Base-by-base conservation (phyloP, 1,140 invertebrate genomes). In the Schlechtendalia chinensis region DNA sequence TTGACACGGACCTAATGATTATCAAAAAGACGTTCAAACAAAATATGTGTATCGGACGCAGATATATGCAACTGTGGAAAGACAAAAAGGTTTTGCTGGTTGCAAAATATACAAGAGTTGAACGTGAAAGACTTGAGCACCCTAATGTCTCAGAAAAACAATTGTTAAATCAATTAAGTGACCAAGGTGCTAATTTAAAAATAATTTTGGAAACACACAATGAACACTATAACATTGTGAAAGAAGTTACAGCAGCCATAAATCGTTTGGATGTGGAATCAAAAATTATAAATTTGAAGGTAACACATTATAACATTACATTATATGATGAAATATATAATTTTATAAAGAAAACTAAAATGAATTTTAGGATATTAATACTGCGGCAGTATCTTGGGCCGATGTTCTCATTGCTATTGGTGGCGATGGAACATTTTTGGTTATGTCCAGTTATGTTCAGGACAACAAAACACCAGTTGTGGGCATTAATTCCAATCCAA, bases 401-500 rank as follows among this genome's bases (percentile, higher is more conserved):
- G 97, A 99, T 89, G 89, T 96, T 58, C 90, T 99, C 74, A 89
- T 99, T 19, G 95, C 97, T 0, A 94, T 96, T 83, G 98, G 98
- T 58, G 98, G 98, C 1, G 98, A 99, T 88, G 98, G 98, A 6
- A 99, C 98, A 32, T 99, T 98, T 87, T 89, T 99, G 47, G 87
- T 98, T 67, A 96, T 95, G 5, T 95, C 98, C 3, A 96, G 93
- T 84, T 91, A 93, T 86, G 91, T 98, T 67, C 86, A 84, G 65
- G 86, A 91, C 82, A 88, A 89, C 83, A 89, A 91, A 79, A 98
- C 94, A 85, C 95, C 96, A 27, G 91, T 99, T 54, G 92, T 99
- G 83, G 98, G 98, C 1, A 94, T 99, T 83, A 99, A 99, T 88
- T 98, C 97, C n/a, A 94, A 98, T 86, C 97, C 97, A 1, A 89